Conservation (phyloP, 2,888 invertebrate genomes). For the Stictocephala bisonia region DNA sequence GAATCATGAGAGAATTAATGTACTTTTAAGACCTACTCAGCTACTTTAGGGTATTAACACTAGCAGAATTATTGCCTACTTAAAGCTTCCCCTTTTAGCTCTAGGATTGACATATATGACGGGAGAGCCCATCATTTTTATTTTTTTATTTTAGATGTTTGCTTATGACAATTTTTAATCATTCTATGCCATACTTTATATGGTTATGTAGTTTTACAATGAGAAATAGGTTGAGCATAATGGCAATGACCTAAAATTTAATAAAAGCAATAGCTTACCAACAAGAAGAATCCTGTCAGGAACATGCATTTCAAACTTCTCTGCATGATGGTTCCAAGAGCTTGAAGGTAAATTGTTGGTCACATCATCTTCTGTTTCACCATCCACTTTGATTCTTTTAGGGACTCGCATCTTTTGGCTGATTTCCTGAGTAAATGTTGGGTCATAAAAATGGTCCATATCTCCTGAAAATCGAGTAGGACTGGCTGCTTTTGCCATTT, state of each 20-base stretch:
- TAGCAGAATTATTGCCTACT: too few relatives aligned
- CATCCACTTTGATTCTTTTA: conserved; percentile 78
- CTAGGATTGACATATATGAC: too few relatives aligned
- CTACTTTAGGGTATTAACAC: too few relatives aligned
- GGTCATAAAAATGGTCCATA: conserved; percentile 72
- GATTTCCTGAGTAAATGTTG: conserved; percentile 79
- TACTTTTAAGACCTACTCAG: too few relatives aligned
- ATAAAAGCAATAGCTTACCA: conserved; percentile 69
- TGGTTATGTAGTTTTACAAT: too few relatives aligned
- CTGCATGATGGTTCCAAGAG: conserved; percentile 62
- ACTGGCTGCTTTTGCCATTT: conserved; percentile 73
- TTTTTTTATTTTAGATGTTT: too few relatives aligned
- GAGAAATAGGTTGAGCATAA: background rate
- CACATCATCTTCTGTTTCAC: conserved; percentile 71
- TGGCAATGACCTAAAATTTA: background rate
- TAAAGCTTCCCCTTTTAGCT: too few relatives aligned
- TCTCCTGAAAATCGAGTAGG: conserved; percentile 73
- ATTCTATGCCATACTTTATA: too few relatives aligned
- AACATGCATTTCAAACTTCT: conserved; percentile 91
- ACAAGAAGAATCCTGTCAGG: conserved; percentile 92
- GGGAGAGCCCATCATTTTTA: too few relatives aligned
- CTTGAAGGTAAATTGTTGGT: conserved; percentile 59
- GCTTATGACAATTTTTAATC: too few relatives aligned
- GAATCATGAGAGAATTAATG: too few relatives aligned
- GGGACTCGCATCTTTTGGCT: conserved; percentile 86